Base-by-base conservation (phyloP, 1,140 invertebrate genomes). In the Gonioctena quinquepunctata region DNA sequence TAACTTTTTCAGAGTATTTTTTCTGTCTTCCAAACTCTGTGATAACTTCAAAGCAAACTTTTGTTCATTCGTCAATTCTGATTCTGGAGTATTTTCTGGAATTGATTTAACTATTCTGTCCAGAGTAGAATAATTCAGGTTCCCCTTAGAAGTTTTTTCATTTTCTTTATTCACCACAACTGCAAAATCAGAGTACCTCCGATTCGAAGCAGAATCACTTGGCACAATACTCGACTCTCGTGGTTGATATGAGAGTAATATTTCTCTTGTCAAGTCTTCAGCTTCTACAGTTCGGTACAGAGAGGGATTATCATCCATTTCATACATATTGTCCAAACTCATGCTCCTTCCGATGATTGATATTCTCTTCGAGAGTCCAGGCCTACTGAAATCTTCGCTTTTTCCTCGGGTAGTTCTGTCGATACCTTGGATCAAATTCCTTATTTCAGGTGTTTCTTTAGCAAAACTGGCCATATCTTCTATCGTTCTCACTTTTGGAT, bases 51-150 rank as follows among this genome's bases (percentile, higher is more conserved):
- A 13, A 1, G 74, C 73, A 57, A 79, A 78, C 23, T 57, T 70
- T 62, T 80, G 72, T 62, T 79, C 75, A 8, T 79, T 75, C 3
- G 62, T 80, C 4, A 80, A 28, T 60, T 71, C 16, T 4, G 49
- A 61, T 68, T 74, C 69, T 4, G 73, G 63, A 2, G 56, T 19
- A 18, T 71, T 66, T 23, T 63, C 65, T 2, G 74, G 73, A 21
- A 78, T 76, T 0, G 50, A n/a, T 2, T 50, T 50, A n/a, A 75
- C 61, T 33, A 78, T 77, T 26, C 68, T 62, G 22, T 78, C 75
- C 25, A 78, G 54, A 72, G 74, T 74, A 27, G 71, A 71, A 33
- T 63, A 77, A 18, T 69, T 77, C 2, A 77, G 49, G 7, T 66
- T 16, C 1, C 19, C 2, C 18, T 16, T 54, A 2, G 16, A 25